A percentile compares a stretch with the other conserved stretches of the same genome.
These are phyloP conservation scores for Pseudomyrmex flavicornis DNA, from an alignment of 1,140 invertebrate species.

Conservation along the genomic window DNA sequence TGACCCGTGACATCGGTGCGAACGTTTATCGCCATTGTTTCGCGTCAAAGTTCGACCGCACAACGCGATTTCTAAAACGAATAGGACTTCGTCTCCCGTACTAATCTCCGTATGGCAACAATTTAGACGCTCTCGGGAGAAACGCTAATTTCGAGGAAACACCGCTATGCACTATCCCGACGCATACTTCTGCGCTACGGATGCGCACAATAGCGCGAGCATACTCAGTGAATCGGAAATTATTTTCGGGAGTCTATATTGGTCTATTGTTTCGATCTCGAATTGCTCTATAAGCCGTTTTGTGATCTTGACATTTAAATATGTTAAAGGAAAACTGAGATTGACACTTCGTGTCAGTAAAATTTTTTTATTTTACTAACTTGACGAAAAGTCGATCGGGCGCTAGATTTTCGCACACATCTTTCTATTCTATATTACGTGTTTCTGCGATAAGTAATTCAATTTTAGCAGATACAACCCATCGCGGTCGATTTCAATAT, in stretches of 20 bases:
- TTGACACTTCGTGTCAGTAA: too few species aligned
- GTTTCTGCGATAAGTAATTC: neutral
- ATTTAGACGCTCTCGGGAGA: constrained; percentile 3
- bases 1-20: constrained; percentile 42
- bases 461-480: constrained; percentile 13
- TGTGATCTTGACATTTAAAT: too few species aligned
- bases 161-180: neutral
- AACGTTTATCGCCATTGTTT: constrained; percentile 81
- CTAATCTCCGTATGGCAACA: neutral
- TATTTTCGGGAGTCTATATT: neutral
- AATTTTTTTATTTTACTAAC: neutral
- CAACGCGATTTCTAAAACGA: constrained; percentile 17
- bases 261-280: too few species aligned
- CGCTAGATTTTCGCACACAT: neutral
- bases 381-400: constrained; percentile 1
- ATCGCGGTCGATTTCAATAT: constrained; percentile 56
- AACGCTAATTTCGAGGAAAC: constrained; percentile 9
- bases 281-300: too few species aligned
- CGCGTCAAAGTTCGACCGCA: neutral
- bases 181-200: constrained; percentile 9
- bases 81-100: neutral
- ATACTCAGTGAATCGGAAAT: constrained; percentile 5
- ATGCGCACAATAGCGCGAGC: neutral
- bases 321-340: too few species aligned
- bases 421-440: neutral